Percentiles rank a stretch among this genome's conserved stretches.
These are phyloP conservation scores for Phortica magna DNA, from an alignment of 2,888 invertebrate species.

Conservation along the genomic window DNA sequence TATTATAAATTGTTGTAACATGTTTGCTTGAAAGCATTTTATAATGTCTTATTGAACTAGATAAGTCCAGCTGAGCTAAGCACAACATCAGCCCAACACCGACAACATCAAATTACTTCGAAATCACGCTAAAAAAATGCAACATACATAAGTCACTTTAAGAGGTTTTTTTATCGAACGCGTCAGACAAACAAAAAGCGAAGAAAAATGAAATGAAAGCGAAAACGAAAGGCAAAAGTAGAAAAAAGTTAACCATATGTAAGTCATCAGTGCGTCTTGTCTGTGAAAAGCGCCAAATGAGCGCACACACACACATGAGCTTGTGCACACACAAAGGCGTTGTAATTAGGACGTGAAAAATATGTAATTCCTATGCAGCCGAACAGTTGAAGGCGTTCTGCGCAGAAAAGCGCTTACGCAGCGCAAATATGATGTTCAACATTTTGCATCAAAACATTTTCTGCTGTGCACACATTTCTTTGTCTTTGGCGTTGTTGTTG, in stretches of 20 bases:
- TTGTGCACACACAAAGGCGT: constrained; percentile 2
- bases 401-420: constrained; percentile 49
- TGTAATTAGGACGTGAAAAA: constrained; percentile 63
- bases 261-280: too few species aligned
- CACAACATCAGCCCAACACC: too few species aligned
- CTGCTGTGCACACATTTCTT: not conserved
- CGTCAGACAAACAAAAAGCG: too few species aligned
- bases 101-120: too few species aligned
- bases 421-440: constrained; percentile 61
- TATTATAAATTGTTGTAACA: not conserved
- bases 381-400: not conserved
- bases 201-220: too few species aligned
- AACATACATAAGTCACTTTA: too few species aligned
- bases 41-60: not conserved
- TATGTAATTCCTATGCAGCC: constrained; percentile 36
- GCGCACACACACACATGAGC: constrained; percentile 43
- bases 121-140: too few species aligned
- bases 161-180: too few species aligned
- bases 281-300: constrained; percentile 56
- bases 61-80: too few species aligned
- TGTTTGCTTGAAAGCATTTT: not conserved
- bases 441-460: constrained; percentile 1
- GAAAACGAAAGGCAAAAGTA: too few species aligned
- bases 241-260: too few species aligned
- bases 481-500: not conserved